Base-by-base conservation (phyloP, 2,797 vertebrate species). In the Fundulus diaphanus region DNA sequence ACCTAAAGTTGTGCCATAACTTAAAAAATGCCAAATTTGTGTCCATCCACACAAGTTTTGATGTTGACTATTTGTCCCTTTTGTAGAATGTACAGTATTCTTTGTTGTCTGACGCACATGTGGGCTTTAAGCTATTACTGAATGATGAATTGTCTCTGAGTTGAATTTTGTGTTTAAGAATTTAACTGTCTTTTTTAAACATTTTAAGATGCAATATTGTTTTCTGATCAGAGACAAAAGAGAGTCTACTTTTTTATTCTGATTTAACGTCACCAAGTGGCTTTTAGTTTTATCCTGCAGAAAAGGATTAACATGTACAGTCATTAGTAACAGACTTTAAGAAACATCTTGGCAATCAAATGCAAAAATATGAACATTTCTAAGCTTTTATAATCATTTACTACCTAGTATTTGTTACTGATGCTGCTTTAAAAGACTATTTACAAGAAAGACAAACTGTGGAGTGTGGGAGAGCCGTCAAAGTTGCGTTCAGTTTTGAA, bases 131-230 rank as follows among this genome's bases (percentile, higher is more conserved):
- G 24, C 46, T 49, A 6, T 49, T 49, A 12, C 31, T 24, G 12
- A 1, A 31, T 68, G 24, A n/a, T 42, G 42, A 42, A 44, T 44
- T 42, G 12, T 66, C 12, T 27, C n/a, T 27, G 22, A 42, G 46
- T 49, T 37, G 31, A 68, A 49, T 33, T 27, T 52, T 80, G 24
- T 7, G 15, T 67, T 80, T 70, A 3, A 13, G 69, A 52, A 69
- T 0, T 20, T 27, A 69, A 68, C 11, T 20, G 52, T 44, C 5
- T 29, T 29, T 68, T 59, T 59, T 24, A 56, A 31, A 3, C 31
- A 20, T 59, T 46, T 44, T 22, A 37, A 35, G 15, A n/a, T 6
- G 13, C 7, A 7, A 40, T 20, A 51, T 33, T 44, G 7, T 44
- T 44, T 42, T 56, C n/a, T 51, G 35, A 65, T 48, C 33, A 57